A percentile compares a stretch with the other conserved stretches of the same genome.
These are phyloP conservation scores for Semnornis frantzii DNA, from an alignment of 2,113 vertebrate genomes.

Conservation along the genomic window DNA sequence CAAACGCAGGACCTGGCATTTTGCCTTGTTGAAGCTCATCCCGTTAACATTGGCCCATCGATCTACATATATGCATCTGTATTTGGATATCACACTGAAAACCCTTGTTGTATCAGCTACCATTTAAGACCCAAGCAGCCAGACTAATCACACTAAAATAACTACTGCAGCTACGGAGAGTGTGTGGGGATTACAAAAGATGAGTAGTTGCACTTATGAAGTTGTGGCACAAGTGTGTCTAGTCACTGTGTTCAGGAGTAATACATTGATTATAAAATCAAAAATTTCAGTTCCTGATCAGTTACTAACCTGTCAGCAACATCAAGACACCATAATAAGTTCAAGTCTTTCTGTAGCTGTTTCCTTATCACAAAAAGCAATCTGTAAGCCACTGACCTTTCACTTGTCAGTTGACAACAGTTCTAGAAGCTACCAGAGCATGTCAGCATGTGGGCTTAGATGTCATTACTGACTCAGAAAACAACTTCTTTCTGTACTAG, in stretches of 20 bases:
- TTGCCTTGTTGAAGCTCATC: too few relatives aligned
- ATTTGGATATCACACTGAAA: too few relatives aligned
- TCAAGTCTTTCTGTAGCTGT: neutral
- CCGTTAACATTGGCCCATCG: too few relatives aligned
- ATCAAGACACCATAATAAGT: neutral
- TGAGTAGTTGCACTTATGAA: neutral
- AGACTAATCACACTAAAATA: too few relatives aligned
- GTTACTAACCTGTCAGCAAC: neutral
- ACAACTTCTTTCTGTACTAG: slow-evolving; percentile 8
- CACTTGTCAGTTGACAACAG: neutral
- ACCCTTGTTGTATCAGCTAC: too few relatives aligned
- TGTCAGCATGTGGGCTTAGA: slow-evolving; percentile 48
- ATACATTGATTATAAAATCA: neutral
- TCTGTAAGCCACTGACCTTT: slow-evolving; percentile 64
- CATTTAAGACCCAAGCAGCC: too few relatives aligned
- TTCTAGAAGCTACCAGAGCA: slow-evolving; percentile 46
- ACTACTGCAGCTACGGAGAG: too few relatives aligned
- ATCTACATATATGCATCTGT: too few relatives aligned
- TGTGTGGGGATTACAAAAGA: neutral
- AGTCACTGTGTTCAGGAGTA: neutral
- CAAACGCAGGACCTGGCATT: too few relatives aligned
- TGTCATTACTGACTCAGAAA: slow-evolving; percentile 69
- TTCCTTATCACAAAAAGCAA: slow-evolving; percentile 9
- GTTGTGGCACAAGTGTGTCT: neutral
- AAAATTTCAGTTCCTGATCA: neutral